Conservation (phyloP, 2,113 vertebrate genomes). For the Archilochus colubris region DNA sequence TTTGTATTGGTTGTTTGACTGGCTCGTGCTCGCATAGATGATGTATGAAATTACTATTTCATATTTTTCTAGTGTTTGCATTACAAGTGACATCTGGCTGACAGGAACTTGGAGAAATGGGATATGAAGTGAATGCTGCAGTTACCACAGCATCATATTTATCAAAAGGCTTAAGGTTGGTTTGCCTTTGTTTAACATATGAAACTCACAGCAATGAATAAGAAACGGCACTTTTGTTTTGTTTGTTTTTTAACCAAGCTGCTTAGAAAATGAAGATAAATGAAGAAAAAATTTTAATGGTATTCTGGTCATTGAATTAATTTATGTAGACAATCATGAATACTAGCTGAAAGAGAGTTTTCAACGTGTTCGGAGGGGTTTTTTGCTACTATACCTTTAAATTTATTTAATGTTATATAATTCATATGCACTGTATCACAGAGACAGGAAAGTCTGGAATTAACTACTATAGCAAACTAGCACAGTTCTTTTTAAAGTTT, state of each 20-base stretch:
- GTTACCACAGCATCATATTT: constrained; percentile 79
- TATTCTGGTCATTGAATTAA: constrained; percentile 60
- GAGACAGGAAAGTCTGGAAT: background rate
- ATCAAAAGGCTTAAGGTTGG: constrained; percentile 79
- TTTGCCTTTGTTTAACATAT: constrained; percentile 75
- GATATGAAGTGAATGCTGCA: constrained; percentile 78
- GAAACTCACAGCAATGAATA: constrained; percentile 52
- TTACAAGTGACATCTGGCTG: constrained; percentile 88
- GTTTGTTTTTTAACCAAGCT: constrained; percentile 23
- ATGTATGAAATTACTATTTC: constrained; percentile 93
- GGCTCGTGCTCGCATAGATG: constrained; percentile 81
- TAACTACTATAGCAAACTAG: background rate
- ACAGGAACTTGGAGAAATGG: constrained; percentile 79
- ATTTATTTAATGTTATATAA: constrained; percentile 29
- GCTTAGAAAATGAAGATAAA: constrained; percentile 60
- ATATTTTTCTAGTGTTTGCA: constrained; percentile 85
- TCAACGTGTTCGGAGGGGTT: background rate
- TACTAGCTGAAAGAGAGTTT: constrained; percentile 38
- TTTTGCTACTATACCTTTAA: constrained; percentile 35
- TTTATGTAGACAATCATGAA: constrained; percentile 11
- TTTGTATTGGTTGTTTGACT: constrained; percentile 91
- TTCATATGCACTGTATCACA: background rate
- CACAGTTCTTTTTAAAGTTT: background rate
- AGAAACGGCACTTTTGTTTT: constrained; percentile 10
- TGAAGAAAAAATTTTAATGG: constrained; percentile 63